A percentile compares a stretch with the other conserved stretches of the same genome.
These are phyloP conservation scores for Dendrolimus kikuchii DNA, from an alignment of 1,140 invertebrate genomes.

Conservation along the genomic window DNA sequence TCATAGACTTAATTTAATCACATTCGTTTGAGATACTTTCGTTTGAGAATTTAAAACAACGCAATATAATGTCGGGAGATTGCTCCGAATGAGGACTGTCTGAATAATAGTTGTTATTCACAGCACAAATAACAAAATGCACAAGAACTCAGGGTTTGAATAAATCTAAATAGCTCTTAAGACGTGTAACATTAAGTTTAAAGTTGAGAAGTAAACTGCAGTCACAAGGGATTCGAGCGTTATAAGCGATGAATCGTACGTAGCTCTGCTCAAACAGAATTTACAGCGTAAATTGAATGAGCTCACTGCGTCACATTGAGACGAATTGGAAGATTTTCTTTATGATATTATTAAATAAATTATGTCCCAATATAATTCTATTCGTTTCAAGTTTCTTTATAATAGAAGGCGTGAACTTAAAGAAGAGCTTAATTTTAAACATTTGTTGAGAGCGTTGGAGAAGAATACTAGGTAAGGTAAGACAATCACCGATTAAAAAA, in stretches of 20 bases:
- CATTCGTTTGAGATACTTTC: conserved; percentile 7
- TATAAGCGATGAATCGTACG: conserved; percentile 14
- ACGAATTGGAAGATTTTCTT: conserved; percentile 5
- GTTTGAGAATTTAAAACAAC: background rate
- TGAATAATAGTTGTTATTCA: conserved; percentile 16
- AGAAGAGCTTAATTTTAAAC: no score
- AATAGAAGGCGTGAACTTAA: no score
- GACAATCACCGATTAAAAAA: no score
- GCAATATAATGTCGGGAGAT: conserved; percentile 10
- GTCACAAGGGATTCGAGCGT: conserved; percentile 3
- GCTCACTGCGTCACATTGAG: conserved; percentile 18
- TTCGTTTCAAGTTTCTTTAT: no score
- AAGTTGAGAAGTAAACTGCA: conserved; percentile 3
- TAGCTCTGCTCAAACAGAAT: conserved; percentile 10
- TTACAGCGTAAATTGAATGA: conserved; percentile 22
- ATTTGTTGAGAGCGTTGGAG: no score
- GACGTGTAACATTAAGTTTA: conserved; percentile 6
- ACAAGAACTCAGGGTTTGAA: conserved; percentile 4
- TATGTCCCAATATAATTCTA: no score
- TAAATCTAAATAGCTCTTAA: conserved; percentile 9
- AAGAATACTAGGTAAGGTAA: no score
- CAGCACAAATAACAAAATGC: conserved; percentile 18
- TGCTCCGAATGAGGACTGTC: conserved; percentile 12
- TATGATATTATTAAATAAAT: no score
- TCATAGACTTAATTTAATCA: conserved; percentile 5